Evolutionary conservation across 2,113 vertebrate genomes (phyloP).

Genomic region (Rattus norvegicus): DNA sequence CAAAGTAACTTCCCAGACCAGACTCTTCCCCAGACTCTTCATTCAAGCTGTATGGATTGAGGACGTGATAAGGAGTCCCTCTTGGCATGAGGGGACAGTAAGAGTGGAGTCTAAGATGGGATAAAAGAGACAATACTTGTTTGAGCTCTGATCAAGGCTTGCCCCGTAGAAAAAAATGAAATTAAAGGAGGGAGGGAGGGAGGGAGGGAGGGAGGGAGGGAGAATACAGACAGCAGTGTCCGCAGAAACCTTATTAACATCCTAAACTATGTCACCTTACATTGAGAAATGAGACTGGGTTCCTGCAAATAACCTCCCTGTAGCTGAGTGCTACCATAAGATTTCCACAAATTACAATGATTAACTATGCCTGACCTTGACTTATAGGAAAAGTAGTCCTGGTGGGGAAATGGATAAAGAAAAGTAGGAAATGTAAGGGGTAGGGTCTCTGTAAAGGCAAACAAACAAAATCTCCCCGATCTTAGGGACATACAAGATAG

Average conservation of each 20-base stretch:
- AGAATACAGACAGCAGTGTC: conserved; percentile 2
- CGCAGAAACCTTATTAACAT: background rate
- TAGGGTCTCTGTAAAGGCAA: background rate
- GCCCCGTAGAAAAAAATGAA: background rate
- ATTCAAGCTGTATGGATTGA: background rate
- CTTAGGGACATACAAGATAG: background rate
- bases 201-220: background rate
- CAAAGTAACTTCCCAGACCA: background rate
- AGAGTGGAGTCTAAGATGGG: background rate
- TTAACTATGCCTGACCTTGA: background rate
- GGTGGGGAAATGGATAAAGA: background rate
- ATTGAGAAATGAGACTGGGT: conserved; percentile 21
- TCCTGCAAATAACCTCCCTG: conserved; percentile 18
- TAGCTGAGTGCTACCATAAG: background rate
- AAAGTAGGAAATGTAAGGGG: background rate
- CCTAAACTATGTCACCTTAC: background rate
- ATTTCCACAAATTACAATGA: background rate
- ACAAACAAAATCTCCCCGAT: background rate
- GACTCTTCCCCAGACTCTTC: too few species aligned
- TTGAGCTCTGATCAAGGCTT: background rate
- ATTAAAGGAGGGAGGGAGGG: background rate
- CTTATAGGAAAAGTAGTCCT: background rate
- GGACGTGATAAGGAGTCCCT: background rate
- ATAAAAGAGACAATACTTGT: background rate
- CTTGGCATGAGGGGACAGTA: background rate